A percentile compares a stretch with the other conserved stretches of the same genome.
These are phyloP conservation scores for Isurus oxyrinchus DNA, from an alignment of 2,113 vertebrate genomes.

Conservation along the genomic window DNA sequence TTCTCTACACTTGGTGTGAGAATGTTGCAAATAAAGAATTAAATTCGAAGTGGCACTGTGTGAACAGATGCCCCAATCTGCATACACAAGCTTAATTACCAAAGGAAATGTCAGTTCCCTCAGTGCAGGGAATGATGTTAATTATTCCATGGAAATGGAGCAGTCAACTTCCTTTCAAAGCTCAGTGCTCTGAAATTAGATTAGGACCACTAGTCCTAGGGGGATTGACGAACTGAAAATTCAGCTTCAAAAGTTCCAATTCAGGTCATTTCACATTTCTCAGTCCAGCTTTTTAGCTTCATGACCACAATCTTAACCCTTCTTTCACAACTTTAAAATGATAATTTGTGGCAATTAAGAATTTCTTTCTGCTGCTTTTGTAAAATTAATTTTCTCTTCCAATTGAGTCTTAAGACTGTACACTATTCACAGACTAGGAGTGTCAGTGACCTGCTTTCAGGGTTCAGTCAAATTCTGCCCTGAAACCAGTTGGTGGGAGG, in stretches of 20 bases:
- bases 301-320: not conserved
- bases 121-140: not conserved
- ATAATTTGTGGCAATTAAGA: not conserved
- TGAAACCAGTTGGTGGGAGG: not conserved
- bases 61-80: not conserved
- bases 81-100: not conserved
- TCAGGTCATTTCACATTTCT: not conserved
- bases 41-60: not conserved
- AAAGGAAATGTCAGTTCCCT: slow-evolving; percentile 1
- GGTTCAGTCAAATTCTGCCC: not conserved
- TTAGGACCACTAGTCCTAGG: not conserved
- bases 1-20: not conserved
- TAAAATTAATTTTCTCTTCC: not conserved
- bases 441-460: not conserved
- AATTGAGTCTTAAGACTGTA: not conserved
- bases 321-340: not conserved
- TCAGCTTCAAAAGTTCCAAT: not conserved
- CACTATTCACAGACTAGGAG: not conserved
- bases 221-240: not conserved
- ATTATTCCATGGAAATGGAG: not conserved
- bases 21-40: not conserved
- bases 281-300: not conserved
- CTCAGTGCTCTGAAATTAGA: not conserved
- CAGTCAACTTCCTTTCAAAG: not conserved
- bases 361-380: not conserved